Evolutionary conservation across 2,888 invertebrate species (phyloP), one percentile per base, ranked within the genome.

Genomic region (Crocallis elinguaria): DNA sequence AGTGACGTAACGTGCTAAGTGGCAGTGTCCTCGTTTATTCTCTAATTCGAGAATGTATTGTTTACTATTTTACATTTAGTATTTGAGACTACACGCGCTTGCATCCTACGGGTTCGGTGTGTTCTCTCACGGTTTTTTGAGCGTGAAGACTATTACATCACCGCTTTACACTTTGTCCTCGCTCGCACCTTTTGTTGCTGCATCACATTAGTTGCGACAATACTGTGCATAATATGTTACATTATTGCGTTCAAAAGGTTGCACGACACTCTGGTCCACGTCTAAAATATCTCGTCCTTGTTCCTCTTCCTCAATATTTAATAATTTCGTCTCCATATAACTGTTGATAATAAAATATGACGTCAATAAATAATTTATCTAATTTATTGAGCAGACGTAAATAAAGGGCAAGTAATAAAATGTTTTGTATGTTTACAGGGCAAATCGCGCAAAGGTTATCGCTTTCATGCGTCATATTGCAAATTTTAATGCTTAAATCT

Each of bases 301-400:
- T 35, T 37, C 25, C 32, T 36, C n/a, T 32, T 44, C 33, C 33
- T 27, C 8, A 12, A 19, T 38, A 17, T 32, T 48, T 58, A 56
- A 48, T 53, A 38, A 52, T 59, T 43, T 53, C 39, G 21, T 32
- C 30, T 64, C 62, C 63, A 38, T 46, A 25, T 59, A 64, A 66
- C 58, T 50, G 56, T 43, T 58, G 69, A 71, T 73, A 68, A 50
- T 61, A 69, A n/a, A n/a, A n/a, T n/a, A 69, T 77, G 80, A 80
- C 79, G 79, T 80, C 79, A 79, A 66, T 66, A 49, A 49, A 56
- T 53, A 16, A 60, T 65, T 62, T 67, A 73, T 73, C 68, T 60
- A 51, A 62, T 62, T 67, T 62, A 66, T 57, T 55, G 39, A 43
- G 45, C 33, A 43, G 62, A 66, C 62, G 65, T 58, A 67, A 67